A percentile compares a stretch with the other conserved stretches of the same genome.
Conservation (phyloP, 2,888 invertebrate species). For the Mythimna impura region DNA sequence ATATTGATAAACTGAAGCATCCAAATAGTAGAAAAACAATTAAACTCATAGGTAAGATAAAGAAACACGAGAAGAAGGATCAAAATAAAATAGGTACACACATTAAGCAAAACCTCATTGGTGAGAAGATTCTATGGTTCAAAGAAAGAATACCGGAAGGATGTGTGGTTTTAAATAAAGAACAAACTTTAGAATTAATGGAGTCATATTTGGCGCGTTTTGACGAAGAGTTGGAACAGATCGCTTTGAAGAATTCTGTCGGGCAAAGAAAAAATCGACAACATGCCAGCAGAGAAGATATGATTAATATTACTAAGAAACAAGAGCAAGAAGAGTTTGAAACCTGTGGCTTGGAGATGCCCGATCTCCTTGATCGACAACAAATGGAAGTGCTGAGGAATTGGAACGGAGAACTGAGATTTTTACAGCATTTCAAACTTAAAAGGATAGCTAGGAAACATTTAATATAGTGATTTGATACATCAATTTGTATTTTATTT, state of each 20-base stretch:
- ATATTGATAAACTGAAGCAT: conserved; percentile 92
- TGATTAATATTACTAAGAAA: conserved; percentile 94
- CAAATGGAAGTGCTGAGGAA: conserved; percentile 91
- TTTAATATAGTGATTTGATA: conserved; percentile 68
- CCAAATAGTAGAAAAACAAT: conserved; percentile 96
- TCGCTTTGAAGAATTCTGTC: conserved; percentile 94
- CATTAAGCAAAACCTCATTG: conserved; percentile 93
- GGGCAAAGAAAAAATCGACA: conserved; percentile 94
- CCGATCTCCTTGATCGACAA: conserved; percentile 91
- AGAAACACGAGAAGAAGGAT: conserved; percentile 91
- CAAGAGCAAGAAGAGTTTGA: conserved; percentile 94
- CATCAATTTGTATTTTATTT: conserved; percentile 19
- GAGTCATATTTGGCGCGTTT: conserved; percentile 90
- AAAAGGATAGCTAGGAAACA: conserved; percentile 89
- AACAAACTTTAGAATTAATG: conserved; percentile 91
- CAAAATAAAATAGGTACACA: conserved; percentile 92
- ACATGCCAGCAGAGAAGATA: conserved; percentile 95
- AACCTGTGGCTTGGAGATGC: conserved; percentile 95
- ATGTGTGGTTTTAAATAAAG: conserved; percentile 89
- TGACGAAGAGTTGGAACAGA: conserved; percentile 95
- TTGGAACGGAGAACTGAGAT: conserved; percentile 93
- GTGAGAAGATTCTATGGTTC: conserved; percentile 95
- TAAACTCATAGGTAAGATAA: conserved; percentile 93
- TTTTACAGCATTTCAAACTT: conserved; percentile 92
- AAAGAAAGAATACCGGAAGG: conserved; percentile 91